These are phyloP conservation scores for Maccullochella peelii DNA, from an alignment of 2,113 vertebrate species.

Conservation along the genomic window DNA sequence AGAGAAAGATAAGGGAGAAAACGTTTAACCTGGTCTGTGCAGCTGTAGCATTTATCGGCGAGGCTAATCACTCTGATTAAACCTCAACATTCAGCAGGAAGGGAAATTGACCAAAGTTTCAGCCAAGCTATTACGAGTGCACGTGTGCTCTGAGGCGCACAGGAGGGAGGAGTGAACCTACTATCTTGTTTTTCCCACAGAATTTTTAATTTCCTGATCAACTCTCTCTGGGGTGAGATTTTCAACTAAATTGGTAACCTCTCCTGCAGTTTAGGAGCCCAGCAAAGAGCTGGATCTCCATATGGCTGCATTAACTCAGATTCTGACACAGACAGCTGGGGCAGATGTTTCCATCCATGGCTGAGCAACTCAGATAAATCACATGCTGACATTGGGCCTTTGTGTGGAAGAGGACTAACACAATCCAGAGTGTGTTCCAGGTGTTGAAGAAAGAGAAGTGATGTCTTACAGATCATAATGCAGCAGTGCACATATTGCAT, in stretches of 20 bases:
- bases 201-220: conserved; percentile 74
- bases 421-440: conserved; percentile 24
- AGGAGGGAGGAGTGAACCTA: conserved; percentile 19
- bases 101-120: conserved; percentile 46
- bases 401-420: conserved; percentile 2
- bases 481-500: neutral
- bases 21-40: conserved; percentile 19
- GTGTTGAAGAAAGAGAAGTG: too few relatives aligned
- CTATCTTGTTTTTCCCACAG: conserved; percentile 57
- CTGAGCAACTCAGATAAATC: conserved; percentile 53
- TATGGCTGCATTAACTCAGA: conserved; percentile 44
- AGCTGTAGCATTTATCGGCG: conserved; percentile 62
- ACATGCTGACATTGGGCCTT: neutral
- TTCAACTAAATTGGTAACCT: conserved; percentile 30
- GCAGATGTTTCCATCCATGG: conserved; percentile 64
- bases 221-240: conserved; percentile 41
- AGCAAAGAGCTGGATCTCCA: conserved; percentile 36
- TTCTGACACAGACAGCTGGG: conserved; percentile 47
- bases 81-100: conserved; percentile 50
- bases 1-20: conserved; percentile 52
- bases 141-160: neutral
- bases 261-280: conserved; percentile 7
- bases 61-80: conserved; percentile 71
- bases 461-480: neutral
- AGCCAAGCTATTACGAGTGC: conserved; percentile 12